A percentile compares a stretch with the other conserved stretches of the same genome.
These are phyloP conservation scores for Ganaspis sp. DNA, from an alignment of 1,140 invertebrate genomes.

Conservation along the genomic window DNA sequence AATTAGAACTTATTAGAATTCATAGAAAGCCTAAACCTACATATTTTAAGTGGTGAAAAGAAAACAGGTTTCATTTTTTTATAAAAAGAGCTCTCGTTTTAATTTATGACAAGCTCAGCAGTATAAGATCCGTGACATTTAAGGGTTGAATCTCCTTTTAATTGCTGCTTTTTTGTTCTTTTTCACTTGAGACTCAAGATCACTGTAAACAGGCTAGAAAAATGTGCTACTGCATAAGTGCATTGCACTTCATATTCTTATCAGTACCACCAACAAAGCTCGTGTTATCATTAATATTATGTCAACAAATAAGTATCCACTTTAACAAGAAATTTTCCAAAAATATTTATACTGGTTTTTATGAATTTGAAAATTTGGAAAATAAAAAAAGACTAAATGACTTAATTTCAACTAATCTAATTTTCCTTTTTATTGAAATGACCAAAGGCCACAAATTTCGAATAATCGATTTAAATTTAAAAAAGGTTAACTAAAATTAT, in stretches of 20 bases:
- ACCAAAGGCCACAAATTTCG: too few species aligned
- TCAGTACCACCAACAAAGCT: neutral
- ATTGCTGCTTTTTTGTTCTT: conserved; percentile 37
- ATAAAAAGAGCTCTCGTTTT: too few species aligned
- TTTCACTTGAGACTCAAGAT: neutral
- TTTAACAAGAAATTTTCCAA: neutral
- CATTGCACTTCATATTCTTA: neutral
- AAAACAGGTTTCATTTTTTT: conserved; percentile 49
- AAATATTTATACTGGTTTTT: neutral
- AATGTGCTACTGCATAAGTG: neutral
- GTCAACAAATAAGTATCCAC: neutral
- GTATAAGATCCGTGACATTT: too few species aligned
- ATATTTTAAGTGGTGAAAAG: too few species aligned
- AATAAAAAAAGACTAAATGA: too few species aligned
- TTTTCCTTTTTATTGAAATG: too few species aligned
- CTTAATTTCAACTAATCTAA: too few species aligned
- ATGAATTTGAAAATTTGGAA: neutral
- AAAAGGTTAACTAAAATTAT: too few species aligned
- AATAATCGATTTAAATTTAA: too few species aligned
- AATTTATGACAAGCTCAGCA: too few species aligned
- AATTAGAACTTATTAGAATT: too few species aligned
- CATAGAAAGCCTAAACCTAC: too few species aligned
- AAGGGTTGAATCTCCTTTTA: conserved; percentile 19
- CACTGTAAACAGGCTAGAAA: neutral
- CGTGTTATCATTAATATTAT: neutral